These are phyloP conservation scores for Bombycilla garrulus DNA, from an alignment of 2,113 vertebrate genomes.

Conservation along the genomic window DNA sequence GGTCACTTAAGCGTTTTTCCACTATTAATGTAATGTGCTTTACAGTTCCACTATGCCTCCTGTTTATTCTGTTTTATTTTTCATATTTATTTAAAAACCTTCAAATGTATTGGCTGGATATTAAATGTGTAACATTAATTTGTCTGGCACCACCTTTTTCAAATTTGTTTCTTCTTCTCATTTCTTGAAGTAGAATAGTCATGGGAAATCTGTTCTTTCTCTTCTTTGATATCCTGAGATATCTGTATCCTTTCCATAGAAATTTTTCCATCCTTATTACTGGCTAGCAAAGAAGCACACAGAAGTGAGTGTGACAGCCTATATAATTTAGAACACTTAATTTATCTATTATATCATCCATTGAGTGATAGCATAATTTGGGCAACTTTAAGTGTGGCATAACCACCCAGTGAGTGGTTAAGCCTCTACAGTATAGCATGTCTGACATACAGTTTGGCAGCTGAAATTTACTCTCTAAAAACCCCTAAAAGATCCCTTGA, in stretches of 20 bases:
- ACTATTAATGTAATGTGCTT: background rate
- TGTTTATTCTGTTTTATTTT: background rate
- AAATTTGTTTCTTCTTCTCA: background rate
- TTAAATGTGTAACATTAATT: background rate
- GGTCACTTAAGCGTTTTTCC: background rate
- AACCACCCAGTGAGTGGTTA: background rate
- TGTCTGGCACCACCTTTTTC: background rate
- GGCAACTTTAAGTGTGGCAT: background rate
- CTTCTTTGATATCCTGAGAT: background rate
- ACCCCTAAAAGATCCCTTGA: background rate
- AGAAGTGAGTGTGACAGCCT: background rate
- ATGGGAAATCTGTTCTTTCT: background rate
- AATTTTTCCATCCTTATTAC: background rate
- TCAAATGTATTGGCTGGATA: background rate
- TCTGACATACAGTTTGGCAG: background rate
- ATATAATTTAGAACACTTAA: constrained; percentile 22
- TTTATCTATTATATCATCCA: constrained; percentile 27
- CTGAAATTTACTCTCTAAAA: background rate
- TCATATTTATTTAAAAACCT: background rate
- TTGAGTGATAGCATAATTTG: constrained; percentile 31
- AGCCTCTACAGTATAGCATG: background rate
- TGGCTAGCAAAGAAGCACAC: background rate
- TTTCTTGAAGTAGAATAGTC: background rate
- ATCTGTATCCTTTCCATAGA: background rate
- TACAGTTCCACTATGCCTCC: background rate